phyloP scores from a whole-genome alignment of 2,797 vertebrate species.

The Sphenodon punctatus region DNA sequence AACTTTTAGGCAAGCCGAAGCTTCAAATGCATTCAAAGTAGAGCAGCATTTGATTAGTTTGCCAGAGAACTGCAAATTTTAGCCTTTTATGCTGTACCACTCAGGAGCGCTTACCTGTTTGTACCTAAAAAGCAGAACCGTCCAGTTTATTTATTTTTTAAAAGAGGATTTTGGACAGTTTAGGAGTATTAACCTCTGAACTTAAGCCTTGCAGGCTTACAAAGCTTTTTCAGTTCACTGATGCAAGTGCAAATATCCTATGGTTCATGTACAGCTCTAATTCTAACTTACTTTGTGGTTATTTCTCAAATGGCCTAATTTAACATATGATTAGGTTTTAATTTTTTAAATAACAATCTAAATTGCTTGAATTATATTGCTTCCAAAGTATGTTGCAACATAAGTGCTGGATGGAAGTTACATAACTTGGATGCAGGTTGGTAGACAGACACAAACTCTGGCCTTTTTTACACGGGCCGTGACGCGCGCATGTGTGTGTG shows the following conservation, averaged over 20 bases:
- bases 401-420: neutral
- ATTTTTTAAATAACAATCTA: conserved; percentile 48
- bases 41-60: neutral
- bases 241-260: conserved; percentile 18
- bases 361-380: conserved; percentile 21
- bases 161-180: neutral
- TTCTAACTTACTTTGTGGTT: conserved; percentile 50
- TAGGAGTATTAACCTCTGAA: conserved; percentile 7
- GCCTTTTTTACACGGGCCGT: no score
- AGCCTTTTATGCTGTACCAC: neutral
- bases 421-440: neutral
- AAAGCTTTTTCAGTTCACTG: conserved; percentile 58
- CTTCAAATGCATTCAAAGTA: conserved; percentile 14
- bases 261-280: conserved; percentile 27
- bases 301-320: conserved; percentile 57
- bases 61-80: neutral
- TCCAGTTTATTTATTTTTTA: conserved; percentile 25
- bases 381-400: neutral
- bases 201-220: conserved; percentile 26
- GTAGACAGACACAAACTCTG: neutral
- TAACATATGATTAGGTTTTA: conserved; percentile 55
- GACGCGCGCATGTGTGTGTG: no score
- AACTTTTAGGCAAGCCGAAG: neutral
- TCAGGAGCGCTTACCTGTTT: neutral
- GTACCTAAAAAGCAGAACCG: conserved; percentile 14